Percentiles rank a stretch among this genome's conserved stretches.
Conservation (phyloP, 2,113 vertebrate species). For the Silurus glanis region DNA sequence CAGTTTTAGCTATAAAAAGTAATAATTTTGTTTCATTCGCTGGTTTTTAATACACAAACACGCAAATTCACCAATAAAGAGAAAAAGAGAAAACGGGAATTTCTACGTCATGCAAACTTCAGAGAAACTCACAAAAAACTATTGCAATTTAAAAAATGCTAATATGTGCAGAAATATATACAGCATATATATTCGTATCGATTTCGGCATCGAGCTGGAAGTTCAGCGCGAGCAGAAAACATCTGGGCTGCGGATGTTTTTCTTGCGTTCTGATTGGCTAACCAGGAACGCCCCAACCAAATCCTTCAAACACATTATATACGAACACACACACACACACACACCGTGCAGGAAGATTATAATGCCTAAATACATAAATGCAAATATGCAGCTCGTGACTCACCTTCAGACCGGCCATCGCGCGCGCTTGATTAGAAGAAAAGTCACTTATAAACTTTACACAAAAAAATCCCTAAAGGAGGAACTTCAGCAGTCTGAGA, state of each 20-base stretch:
- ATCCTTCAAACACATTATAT: conserved; percentile 21
- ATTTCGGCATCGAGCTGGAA: neutral
- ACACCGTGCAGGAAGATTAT: neutral
- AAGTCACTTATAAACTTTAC: conserved; percentile 21
- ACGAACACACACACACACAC: neutral
- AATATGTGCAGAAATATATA: too few species aligned
- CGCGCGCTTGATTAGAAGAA: conserved; percentile 8
- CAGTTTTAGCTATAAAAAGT: neutral
- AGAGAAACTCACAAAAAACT: neutral
- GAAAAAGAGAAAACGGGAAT: neutral
- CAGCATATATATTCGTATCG: neutral
- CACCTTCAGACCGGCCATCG: conserved; percentile 85
- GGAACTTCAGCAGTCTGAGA: neutral
- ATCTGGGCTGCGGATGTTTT: conserved; percentile 71
- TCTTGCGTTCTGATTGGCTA: conserved; percentile 72
- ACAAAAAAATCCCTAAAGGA: neutral
- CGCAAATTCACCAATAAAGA: neutral
- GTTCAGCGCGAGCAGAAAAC: conserved; percentile 50
- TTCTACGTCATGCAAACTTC: neutral
- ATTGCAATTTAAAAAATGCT: neutral
- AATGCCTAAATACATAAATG: neutral
- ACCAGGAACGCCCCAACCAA: conserved; percentile 60
- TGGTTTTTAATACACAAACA: neutral
- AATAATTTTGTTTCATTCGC: too few species aligned
- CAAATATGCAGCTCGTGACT: conserved; percentile 47